Evolutionary conservation across 2,113 vertebrate species (phyloP), one percentile per base, ranked within the genome.

Genomic region (Daphoenositta chrysoptera): DNA sequence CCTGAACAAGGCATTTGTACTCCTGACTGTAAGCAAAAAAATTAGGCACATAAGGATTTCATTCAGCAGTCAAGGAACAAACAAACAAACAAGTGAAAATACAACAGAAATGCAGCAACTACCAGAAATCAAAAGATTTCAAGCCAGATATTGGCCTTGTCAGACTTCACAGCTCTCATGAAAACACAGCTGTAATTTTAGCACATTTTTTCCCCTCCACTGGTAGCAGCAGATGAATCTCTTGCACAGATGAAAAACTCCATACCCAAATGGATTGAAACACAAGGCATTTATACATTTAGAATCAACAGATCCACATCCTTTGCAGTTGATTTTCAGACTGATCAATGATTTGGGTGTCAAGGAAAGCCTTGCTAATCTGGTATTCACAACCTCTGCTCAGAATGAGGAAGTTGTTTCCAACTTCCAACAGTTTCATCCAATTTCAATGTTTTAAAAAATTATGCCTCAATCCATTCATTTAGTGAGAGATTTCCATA

Each of bases 401-500:
- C 66, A 47, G 48, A 73, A 68, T 22, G 11, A 68, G n/a, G n/a
- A 60, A 35, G 18, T 11, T 71, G 24, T 35, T 88, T 45, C 42
- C 63, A 45, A 30, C n/a, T n/a, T n/a, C n/a, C n/a, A n/a, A 63
- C 7, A 90, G 28, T 24, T 83, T 39, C 71, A 88, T 64, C 8
- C 31, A 72, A 30, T 13, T 19, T 27, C 27, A 83, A 24, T 16
- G 20, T 6, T 20, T 37, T 6, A 40, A 79, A 88, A 92, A 80
- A 26, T 5, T 64, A 82, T n/a, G 40, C n/a, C 33, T 58, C 35
- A 13, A 83, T 45, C 57, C 75, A 60, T 48, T 81, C 84, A 78
- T 45, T 64, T 15, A 61, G 33, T 31, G 23, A 93, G 85, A 79
- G 5, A 88, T 44, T 92, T 92, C 98, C 98, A 98, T 18, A 98